A percentile compares a stretch with the other conserved stretches of the same genome.
phyloP scores from a whole-genome alignment of 2,888 invertebrate species.

The Atrina japonica region DNA sequence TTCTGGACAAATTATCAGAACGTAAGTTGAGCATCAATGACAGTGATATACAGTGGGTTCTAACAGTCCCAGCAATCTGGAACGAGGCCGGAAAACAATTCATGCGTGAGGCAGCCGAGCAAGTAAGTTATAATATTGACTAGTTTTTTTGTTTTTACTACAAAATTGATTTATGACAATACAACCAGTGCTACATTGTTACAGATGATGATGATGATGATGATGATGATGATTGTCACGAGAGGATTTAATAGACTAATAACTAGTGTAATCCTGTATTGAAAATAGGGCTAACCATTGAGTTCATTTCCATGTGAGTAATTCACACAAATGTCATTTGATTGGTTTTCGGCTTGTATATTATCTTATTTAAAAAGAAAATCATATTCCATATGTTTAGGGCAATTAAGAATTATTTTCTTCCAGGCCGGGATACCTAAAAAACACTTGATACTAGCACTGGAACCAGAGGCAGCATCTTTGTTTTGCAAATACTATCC shows the following conservation, averaged over 20 bases:
- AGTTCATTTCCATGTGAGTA: too few species aligned
- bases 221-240: too few species aligned
- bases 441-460: slow-evolving; percentile 41
- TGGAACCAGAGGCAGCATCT: slow-evolving; percentile 49
- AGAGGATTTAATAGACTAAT: too few species aligned
- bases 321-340: too few species aligned
- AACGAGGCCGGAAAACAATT: slow-evolving; percentile 48
- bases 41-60: slow-evolving; percentile 41
- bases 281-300: too few species aligned
- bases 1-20: slow-evolving; percentile 21
- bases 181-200: too few species aligned
- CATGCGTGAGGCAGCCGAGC: slow-evolving; percentile 45
- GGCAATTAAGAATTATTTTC: background rate
- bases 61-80: slow-evolving; percentile 52
- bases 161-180: too few species aligned
- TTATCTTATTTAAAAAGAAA: too few species aligned
- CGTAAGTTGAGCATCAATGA: background rate
- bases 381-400: too few species aligned
- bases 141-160: background rate
- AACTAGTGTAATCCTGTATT: too few species aligned
- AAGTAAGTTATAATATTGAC: slow-evolving; percentile 20
- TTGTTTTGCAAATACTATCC: slow-evolving; percentile 29
- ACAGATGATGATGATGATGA: too few species aligned
- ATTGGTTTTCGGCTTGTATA: too few species aligned
- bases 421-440: slow-evolving; percentile 36